phyloP scores from a whole-genome alignment of 2,888 invertebrate species.

The Ganaspis brasiliensis region DNA sequence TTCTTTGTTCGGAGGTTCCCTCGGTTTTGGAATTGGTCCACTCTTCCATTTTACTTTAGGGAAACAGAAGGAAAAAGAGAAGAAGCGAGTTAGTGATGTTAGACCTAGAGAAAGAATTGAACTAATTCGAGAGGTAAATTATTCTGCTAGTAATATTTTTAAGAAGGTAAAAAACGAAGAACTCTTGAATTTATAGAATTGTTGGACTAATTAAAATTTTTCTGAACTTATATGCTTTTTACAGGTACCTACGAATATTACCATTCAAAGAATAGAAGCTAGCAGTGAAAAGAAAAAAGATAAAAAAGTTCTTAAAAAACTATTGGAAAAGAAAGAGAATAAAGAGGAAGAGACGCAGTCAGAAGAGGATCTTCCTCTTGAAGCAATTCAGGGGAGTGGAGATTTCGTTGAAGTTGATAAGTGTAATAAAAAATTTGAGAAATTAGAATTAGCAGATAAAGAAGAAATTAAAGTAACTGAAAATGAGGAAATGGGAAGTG shows the following conservation, averaged over 20 bases:
- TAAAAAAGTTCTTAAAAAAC: background rate
- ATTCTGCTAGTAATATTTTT: no score
- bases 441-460: background rate
- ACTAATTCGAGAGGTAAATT: constrained; percentile 24
- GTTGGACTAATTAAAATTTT: no score
- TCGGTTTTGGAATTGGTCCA: constrained; percentile 67
- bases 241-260: background rate
- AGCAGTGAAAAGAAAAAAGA: background rate
- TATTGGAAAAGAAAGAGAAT: background rate
- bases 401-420: background rate
- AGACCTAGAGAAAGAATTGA: background rate
- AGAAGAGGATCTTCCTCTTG: background rate
- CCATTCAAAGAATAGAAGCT: constrained; percentile 8
- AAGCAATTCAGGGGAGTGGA: background rate
- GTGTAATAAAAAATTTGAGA: background rate
- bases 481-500: background rate
- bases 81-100: background rate
- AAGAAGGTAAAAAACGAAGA: no score
- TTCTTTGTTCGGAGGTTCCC: constrained; percentile 61
- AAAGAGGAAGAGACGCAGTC: background rate
- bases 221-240: no score
- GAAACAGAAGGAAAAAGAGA: background rate
- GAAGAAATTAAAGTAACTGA: background rate
- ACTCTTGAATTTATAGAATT: no score
- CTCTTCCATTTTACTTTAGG: constrained; percentile 54